These are phyloP conservation scores for Atta texana DNA, from an alignment of 1,140 invertebrate genomes.

Conservation along the genomic window DNA sequence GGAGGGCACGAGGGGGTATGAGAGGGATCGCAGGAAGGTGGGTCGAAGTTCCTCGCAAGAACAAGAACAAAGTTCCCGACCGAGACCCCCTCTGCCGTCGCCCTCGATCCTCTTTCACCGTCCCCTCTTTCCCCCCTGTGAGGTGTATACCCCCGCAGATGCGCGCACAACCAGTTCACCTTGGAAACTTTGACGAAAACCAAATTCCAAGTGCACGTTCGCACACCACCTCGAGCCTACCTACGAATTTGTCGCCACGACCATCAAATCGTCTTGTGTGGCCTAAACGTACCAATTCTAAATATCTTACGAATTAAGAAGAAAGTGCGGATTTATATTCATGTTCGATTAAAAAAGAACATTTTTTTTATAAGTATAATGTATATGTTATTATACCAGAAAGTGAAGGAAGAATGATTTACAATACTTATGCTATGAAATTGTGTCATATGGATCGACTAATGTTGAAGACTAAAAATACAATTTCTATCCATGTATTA, in stretches of 20 bases:
- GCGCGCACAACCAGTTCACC: conserved; percentile 82
- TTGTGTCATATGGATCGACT: neutral
- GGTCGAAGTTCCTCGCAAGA: conserved; percentile 85
- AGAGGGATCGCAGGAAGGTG: conserved; percentile 69
- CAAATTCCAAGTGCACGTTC: conserved; percentile 79
- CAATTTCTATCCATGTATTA: neutral
- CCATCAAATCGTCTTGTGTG: conserved; percentile 15
- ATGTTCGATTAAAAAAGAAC: neutral
- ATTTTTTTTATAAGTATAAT: neutral
- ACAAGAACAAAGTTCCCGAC: conserved; percentile 86
- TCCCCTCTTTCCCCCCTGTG: conserved; percentile 69
- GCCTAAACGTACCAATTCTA: neutral
- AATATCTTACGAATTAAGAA: neutral
- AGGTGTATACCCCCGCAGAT: conserved; percentile 77
- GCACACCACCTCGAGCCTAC: conserved; percentile 50
- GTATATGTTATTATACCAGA: neutral
- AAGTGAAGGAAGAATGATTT: neutral
- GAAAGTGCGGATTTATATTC: neutral
- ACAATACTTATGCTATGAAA: neutral
- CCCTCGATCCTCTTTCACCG: conserved; percentile 74
- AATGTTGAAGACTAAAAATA: neutral
- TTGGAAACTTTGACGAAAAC: conserved; percentile 85
- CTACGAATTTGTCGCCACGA: conserved; percentile 28
- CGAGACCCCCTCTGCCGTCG: conserved; percentile 76
- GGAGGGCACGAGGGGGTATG: conserved; percentile 16